Evolutionary conservation across 2,797 vertebrate genomes (phyloP).

Genomic region (Menidia menidia): DNA sequence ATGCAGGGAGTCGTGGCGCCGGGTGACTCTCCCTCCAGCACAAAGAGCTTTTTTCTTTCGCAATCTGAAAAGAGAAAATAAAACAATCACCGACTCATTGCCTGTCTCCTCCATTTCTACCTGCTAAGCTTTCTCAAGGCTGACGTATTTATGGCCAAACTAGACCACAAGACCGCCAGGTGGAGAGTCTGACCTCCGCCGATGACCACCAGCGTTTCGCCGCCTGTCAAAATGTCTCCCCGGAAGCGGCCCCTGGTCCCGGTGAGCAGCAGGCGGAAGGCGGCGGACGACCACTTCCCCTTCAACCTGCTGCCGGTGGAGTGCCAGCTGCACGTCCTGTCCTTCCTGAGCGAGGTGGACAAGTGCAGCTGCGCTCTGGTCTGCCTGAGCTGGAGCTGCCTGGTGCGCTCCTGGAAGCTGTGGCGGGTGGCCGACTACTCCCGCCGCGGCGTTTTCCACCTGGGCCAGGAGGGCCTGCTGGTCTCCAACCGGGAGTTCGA

Average conservation of each 20-base stretch:
- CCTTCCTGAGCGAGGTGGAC: conserved; percentile 85
- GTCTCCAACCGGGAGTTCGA: conserved; percentile 87
- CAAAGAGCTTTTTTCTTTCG: neutral
- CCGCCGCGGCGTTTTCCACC: conserved; percentile 82
- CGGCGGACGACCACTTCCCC: conserved; percentile 76
- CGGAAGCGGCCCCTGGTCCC: conserved; percentile 79
- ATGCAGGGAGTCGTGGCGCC: neutral
- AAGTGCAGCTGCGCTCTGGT: conserved; percentile 86
- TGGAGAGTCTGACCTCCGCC: conserved; percentile 65
- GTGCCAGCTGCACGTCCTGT: conserved; percentile 86
- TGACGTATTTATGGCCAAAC: conserved; percentile 59
- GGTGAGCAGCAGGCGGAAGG: conserved; percentile 73
- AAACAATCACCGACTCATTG: neutral
- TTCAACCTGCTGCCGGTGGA: conserved; percentile 85
- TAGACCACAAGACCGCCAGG: conserved; percentile 47
- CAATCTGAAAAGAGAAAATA: neutral
- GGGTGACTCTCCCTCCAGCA: neutral
- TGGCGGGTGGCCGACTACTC: conserved; percentile 88
- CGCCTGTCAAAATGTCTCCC: conserved; percentile 74
- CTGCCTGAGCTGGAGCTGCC: conserved; percentile 85
- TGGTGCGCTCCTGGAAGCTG: conserved; percentile 85
- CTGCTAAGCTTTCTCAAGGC: neutral
- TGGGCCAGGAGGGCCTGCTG: conserved; percentile 83
- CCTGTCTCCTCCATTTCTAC: neutral
- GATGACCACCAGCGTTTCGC: conserved; percentile 42